Conservation (phyloP, 2,113 vertebrate species). For the Cochlearius cochlearius region DNA sequence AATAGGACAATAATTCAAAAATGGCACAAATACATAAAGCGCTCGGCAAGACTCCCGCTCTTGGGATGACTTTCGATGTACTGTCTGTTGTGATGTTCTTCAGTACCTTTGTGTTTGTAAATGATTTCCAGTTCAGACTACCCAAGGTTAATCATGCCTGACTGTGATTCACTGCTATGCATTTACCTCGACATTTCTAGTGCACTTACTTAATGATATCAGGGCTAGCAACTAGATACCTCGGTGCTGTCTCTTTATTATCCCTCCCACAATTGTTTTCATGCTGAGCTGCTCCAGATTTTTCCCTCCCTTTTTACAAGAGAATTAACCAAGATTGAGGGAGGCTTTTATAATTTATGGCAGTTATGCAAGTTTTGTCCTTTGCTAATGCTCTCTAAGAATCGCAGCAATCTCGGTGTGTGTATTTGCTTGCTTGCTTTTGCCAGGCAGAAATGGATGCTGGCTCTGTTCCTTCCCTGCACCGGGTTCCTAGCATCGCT, state of each 20-base stretch:
- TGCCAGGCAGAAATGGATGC: not conserved
- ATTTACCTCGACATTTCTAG: slow-evolving; percentile 46
- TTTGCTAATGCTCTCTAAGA: not conserved
- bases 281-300: slow-evolving; percentile 57
- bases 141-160: slow-evolving; percentile 57
- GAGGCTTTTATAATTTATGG: slow-evolving; percentile 58
- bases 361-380: slow-evolving; percentile 51
- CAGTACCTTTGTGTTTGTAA: slow-evolving; percentile 46
- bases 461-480: not conserved
- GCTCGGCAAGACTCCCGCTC: not conserved
- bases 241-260: slow-evolving; percentile 39
- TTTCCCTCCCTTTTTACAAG: slow-evolving; percentile 49
- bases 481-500: not conserved
- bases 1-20: not conserved
- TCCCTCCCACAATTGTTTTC: slow-evolving; percentile 58
- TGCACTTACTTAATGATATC: slow-evolving; percentile 57
- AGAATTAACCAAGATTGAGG: slow-evolving; percentile 59
- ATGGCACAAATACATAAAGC: not conserved
- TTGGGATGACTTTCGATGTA: slow-evolving; percentile 4
- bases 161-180: slow-evolving; percentile 56
- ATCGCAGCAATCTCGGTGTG: accelerated
- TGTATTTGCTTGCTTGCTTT: not conserved
- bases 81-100: slow-evolving; percentile 14
- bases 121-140: slow-evolving; percentile 44
- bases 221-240: slow-evolving; percentile 16